Conservation (phyloP, 2,113 vertebrate species). For the Romanogobio albipinnatus region DNA sequence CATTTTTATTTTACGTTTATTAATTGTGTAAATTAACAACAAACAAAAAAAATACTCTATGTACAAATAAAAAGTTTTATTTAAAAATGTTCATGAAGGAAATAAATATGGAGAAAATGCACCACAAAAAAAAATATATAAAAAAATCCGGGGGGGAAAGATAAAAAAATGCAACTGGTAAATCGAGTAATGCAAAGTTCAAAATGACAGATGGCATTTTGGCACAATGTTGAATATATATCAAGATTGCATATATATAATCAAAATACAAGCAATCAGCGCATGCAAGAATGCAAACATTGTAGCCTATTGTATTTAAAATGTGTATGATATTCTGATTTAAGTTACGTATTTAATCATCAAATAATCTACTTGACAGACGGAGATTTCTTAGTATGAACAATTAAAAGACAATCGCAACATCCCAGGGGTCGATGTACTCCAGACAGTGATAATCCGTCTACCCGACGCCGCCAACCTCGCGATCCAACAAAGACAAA, state of each 20-base stretch:
- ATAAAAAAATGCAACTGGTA: too few relatives aligned
- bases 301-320: too few relatives aligned
- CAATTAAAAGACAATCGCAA: neutral
- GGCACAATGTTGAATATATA: neutral
- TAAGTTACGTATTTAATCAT: neutral
- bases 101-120: too few relatives aligned
- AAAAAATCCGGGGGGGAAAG: too few relatives aligned
- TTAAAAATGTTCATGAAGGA: too few relatives aligned
- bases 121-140: too few relatives aligned
- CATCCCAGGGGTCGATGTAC: conserved; percentile 36
- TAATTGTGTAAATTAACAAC: neutral
- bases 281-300: too few relatives aligned
- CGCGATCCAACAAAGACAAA: conserved; percentile 59
- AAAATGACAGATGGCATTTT: neutral
- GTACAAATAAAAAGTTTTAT: too few relatives aligned
- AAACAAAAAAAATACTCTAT: neutral
- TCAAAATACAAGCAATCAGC: neutral
- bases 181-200: neutral
- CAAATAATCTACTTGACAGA: neutral
- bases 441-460: conserved; percentile 71
- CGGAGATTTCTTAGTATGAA: neutral
- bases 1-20: neutral
- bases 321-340: neutral
- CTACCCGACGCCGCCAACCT: conserved; percentile 51
- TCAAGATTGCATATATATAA: neutral